These are phyloP conservation scores for Heteractis magnifica DNA, from an alignment of 92 coral and sea anemone species.

Conservation along the genomic window DNA sequence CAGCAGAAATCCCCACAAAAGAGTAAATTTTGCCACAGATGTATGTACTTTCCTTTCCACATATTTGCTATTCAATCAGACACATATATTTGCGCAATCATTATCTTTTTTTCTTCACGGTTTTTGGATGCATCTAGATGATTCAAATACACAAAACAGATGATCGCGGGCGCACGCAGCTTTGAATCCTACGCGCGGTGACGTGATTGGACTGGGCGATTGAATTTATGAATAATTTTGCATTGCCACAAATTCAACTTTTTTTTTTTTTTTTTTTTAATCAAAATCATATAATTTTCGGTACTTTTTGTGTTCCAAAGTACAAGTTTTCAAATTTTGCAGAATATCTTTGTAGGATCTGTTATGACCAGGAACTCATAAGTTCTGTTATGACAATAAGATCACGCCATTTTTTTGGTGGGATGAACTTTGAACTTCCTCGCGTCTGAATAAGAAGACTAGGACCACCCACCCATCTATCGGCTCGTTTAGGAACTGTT, in stretches of 20 bases:
- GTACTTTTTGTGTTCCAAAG: not conserved
- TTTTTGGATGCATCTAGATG: not conserved
- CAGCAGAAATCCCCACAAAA: not conserved
- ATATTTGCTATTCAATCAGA: not conserved
- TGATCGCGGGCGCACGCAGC: slow-evolving; percentile 1
- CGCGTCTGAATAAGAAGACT: no score
- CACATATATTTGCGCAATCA: not conserved
- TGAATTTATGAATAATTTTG: not conserved
- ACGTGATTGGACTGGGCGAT: slow-evolving; percentile 1
- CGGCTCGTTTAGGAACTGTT: no score
- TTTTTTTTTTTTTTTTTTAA: not conserved
- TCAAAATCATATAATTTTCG: no score
- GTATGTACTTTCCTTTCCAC: not conserved
- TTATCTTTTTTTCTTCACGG: not conserved
- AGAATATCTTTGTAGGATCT: not conserved
- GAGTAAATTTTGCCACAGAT: not conserved
- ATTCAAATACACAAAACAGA: not conserved
- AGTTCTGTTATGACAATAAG: not conserved
- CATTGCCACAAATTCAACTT: not conserved
- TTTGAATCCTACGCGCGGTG: not conserved
- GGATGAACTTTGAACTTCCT: not conserved
- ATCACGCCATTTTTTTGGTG: not conserved
- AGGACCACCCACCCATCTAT: no score
- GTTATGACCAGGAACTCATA: no score
- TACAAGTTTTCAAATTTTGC: not conserved